phyloP scores from a whole-genome alignment of 2,113 vertebrate genomes.

The Tragelaphus buxtoni region DNA sequence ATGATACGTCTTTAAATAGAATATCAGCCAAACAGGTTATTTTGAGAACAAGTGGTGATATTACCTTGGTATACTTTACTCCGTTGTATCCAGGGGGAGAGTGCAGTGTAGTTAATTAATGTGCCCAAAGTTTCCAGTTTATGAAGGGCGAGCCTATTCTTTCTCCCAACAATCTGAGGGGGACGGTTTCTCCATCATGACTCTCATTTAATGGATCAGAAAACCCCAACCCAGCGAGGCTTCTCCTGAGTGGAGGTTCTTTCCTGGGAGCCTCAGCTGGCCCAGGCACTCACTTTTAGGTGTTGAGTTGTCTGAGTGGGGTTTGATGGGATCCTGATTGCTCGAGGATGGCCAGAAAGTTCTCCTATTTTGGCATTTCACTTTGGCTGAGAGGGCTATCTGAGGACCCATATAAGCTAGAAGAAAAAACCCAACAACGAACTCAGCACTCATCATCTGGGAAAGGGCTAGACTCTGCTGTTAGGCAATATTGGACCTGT shows the following conservation, averaged over 20 bases:
- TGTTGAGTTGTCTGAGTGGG: too few species aligned
- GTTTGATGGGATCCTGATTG: too few species aligned
- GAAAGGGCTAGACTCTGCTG: constrained; percentile 6
- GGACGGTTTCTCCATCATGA: neutral
- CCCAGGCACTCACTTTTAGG: too few species aligned
- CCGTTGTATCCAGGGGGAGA: neutral
- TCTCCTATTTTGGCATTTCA: too few species aligned
- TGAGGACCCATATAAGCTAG: neutral
- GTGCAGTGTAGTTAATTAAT: neutral
- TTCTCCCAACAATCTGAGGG: neutral
- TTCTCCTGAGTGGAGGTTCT: neutral
- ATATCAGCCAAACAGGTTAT: neutral
- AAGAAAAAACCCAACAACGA: neutral
- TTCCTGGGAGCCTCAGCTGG: neutral
- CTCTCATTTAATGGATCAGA: neutral
- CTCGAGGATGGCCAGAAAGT: too few species aligned
- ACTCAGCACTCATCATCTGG: neutral
- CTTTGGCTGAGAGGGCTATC: neutral
- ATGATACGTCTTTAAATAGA: neutral
- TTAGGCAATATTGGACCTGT: neutral
- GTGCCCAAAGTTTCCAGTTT: neutral
- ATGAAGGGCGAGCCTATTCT: neutral
- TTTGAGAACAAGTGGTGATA: neutral
- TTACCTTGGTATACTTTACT: neutral
- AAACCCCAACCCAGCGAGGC: neutral